Conservation (phyloP, 53 echinoderm and acorn worm species). For the Glandiceps talaboti region DNA sequence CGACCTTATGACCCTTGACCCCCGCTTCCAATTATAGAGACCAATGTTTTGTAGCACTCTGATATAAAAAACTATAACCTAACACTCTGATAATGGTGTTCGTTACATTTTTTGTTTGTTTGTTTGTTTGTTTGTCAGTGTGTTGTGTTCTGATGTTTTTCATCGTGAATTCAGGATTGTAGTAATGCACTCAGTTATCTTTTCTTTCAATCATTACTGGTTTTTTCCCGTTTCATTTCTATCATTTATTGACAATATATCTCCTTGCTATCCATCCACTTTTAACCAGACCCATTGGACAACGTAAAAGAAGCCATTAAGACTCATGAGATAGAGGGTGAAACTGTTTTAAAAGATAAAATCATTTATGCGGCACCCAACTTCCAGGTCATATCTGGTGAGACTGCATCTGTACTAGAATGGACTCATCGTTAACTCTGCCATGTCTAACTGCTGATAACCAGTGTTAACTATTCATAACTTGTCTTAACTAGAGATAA, state of each 20-base stretch:
- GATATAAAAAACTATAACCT: no score
- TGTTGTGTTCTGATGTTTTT: no score
- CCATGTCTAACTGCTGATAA: neutral
- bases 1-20: no score
- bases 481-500: neutral
- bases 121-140: no score
- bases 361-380: slow-evolving; percentile 7
- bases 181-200: no score
- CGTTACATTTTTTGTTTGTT: no score
- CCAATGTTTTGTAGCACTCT: no score
- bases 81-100: no score
- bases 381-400: slow-evolving; percentile 7
- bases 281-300: slow-evolving; percentile 4
- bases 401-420: neutral
- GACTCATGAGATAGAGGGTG: slow-evolving; percentile 2
- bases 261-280: neutral
- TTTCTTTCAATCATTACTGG: no score
- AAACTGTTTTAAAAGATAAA: neutral
- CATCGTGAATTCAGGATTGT: no score
- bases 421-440: neutral
- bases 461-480: neutral
- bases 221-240: neutral
- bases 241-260: no score
- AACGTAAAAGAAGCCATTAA: neutral
- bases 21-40: no score